Conservation (phyloP, 1,140 invertebrate species). For the Cataglyphis hispanica region DNA sequence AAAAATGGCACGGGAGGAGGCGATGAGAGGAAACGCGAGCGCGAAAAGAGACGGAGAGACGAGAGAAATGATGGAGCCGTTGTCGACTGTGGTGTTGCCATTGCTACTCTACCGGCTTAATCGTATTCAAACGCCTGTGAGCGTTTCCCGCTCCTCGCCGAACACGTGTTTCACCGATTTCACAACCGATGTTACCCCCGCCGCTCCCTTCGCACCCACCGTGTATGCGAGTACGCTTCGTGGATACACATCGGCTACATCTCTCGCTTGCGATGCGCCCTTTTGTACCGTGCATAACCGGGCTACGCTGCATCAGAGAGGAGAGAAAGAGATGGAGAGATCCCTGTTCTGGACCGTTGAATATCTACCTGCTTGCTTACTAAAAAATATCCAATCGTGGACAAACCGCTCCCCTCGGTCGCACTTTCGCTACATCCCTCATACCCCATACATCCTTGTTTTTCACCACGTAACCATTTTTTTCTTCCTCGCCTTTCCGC, state of each 20-base stretch:
- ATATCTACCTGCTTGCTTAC: conserved; percentile 19
- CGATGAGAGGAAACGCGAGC: background rate
- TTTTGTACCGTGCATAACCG: conserved; percentile 1
- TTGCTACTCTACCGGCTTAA: conserved; percentile 47
- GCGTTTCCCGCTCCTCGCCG: background rate
- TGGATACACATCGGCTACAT: conserved; percentile 31
- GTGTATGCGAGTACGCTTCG: conserved; percentile 19
- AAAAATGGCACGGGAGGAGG: background rate
- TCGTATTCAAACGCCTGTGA: conserved; percentile 60
- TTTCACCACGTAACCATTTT: background rate
- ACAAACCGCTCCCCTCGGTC: background rate
- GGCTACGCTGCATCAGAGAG: background rate
- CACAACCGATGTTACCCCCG: conserved; percentile 37
- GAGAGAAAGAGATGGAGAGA: background rate
- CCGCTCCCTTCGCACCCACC: background rate
- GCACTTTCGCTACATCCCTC: background rate
- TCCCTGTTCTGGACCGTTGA: conserved; percentile 22
- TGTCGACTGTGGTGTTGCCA: conserved; percentile 29
- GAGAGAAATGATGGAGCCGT: conserved; percentile 23
- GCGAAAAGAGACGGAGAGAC: conserved; percentile 12
- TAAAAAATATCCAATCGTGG: conserved; percentile 24
- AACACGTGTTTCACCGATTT: conserved; percentile 52
- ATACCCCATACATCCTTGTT: background rate
- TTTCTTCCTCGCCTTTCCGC: background rate
- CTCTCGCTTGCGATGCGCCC: conserved; percentile 1